Base-by-base conservation (phyloP, 2,113 vertebrate genomes). In the Elephas maximus region DNA sequence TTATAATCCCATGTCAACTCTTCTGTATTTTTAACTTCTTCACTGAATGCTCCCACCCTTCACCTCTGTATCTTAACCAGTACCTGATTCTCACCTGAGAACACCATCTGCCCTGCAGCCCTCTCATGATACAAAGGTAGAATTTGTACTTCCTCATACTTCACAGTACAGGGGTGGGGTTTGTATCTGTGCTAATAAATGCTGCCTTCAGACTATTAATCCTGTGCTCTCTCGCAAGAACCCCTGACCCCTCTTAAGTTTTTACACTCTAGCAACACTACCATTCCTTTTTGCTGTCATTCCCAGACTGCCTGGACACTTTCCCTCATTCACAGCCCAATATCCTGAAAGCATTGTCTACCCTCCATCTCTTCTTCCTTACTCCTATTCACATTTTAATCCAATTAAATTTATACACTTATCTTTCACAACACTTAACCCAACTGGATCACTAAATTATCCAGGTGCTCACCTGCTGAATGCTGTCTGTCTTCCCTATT, bases 1-100 rank as follows among this genome's bases (percentile, higher is more conserved):
- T 0, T 21, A n/a, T 37, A 6, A 51, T 10, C 57, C 4, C 44
- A 33, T 0, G 1, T 11, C 26, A 15, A 33, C 24, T 28, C 67
- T 74, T 78, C 45, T 67, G 33, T 8, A 20, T 74, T 5, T 17
- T 37, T 8, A 48, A 37, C 28, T 45, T 37, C 62, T n/a, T 44
- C 51, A 28, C 18, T 5, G 21, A 51, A 17, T 0, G 30, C 12
- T 33, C 24, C 44, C 33, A 33, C n/a, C 21, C 17, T 24, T 5
- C 15, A 14, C 37, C 37, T 67, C 2, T 5, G 0, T 41, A n/a
- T 18, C 82, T 20, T 14, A 57, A 18, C 30, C 17, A 21, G 41
- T 0, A 23, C 2, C 44, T 17, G 6, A 5, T 8, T 37, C 37
- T 82, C 28, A 1, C 21, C 23, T 8, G 14, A 85, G 79, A 44